phyloP scores from a whole-genome alignment of 1,140 invertebrate genomes.

The Limonius californicus region DNA sequence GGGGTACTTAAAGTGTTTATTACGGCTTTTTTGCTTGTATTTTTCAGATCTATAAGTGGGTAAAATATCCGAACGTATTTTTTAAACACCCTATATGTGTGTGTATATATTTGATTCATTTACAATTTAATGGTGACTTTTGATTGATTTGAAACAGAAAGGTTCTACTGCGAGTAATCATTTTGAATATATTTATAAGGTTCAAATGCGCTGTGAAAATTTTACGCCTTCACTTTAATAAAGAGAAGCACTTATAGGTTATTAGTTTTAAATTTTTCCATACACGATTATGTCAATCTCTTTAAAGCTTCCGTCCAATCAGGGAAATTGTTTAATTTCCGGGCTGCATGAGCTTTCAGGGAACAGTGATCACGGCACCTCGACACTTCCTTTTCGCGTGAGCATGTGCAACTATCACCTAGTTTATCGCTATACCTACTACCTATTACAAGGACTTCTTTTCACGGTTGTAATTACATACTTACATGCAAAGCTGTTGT shows the following conservation, averaged over 20 bases:
- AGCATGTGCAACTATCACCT: slow-evolving; percentile 14
- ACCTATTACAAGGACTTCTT: slow-evolving; percentile 15
- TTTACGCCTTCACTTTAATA: no score
- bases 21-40: no score
- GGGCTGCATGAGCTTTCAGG: slow-evolving; percentile 28
- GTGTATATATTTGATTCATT: no score
- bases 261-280: slow-evolving; percentile 15
- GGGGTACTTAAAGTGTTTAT: no score
- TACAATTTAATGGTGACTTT: no score
- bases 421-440: slow-evolving; percentile 11
- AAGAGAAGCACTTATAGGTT: background rate
- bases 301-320: slow-evolving; percentile 36
- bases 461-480: slow-evolving; percentile 13
- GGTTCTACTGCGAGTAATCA: background rate
- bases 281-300: slow-evolving; percentile 30
- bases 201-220: no score
- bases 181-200: no score
- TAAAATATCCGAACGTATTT: no score
- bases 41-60: no score
- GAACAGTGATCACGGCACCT: slow-evolving; percentile 14
- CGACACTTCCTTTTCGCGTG: slow-evolving; percentile 10
- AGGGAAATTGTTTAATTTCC: slow-evolving; percentile 43
- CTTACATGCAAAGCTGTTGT: slow-evolving; percentile 3
- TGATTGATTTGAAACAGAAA: background rate
- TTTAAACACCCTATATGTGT: no score